Conservation (phyloP, 1,140 invertebrate species). For the Paraescarpia echinospica region DNA sequence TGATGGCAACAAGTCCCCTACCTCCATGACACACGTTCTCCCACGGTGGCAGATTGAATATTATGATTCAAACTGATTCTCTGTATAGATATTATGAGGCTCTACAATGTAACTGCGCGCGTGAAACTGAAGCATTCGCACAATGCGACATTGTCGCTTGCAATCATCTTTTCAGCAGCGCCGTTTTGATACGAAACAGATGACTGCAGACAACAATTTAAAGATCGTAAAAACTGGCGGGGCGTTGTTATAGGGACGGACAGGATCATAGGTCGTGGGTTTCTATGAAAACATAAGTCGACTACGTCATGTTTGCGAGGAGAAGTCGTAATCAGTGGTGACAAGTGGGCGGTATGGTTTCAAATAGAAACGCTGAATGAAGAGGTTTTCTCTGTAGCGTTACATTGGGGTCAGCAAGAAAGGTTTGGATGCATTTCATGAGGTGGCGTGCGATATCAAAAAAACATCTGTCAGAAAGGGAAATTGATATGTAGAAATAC, state of each 20-base stretch:
- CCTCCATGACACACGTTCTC: neutral
- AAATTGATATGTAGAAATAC: neutral
- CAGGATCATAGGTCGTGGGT: neutral
- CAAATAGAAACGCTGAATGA: neutral
- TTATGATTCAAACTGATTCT: neutral
- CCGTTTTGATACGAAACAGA: neutral
- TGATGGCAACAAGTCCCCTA: neutral
- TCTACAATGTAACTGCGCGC: neutral
- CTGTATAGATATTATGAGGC: neutral
- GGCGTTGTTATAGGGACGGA: neutral
- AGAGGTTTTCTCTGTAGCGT: neutral
- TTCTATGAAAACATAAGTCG: neutral
- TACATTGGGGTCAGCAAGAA: neutral
- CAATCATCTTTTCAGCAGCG: neutral
- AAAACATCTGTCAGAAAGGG: neutral
- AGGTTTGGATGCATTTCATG: neutral
- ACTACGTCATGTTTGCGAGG: neutral
- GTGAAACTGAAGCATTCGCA: neutral
- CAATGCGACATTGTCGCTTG: neutral
- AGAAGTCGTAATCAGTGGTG: neutral
- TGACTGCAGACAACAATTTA: neutral
- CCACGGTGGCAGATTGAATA: neutral
- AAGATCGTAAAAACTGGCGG: neutral
- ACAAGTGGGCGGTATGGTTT: neutral
- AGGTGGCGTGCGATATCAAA: neutral